These are phyloP conservation scores for Acrobasis suavella DNA, from an alignment of 2,888 invertebrate genomes.

Conservation along the genomic window DNA sequence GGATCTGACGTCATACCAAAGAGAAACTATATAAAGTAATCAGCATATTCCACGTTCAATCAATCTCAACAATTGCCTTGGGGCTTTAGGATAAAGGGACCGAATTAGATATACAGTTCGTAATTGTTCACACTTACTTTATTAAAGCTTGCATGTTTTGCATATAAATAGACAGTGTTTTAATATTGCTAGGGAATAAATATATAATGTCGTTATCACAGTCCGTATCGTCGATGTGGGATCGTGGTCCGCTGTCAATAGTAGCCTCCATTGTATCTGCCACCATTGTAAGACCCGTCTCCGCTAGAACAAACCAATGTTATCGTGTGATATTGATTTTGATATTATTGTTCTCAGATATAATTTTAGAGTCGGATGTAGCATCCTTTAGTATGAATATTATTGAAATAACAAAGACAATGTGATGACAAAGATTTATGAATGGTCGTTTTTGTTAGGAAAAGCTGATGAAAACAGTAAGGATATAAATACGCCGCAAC, in stretches of 20 bases:
- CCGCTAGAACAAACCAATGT: constrained; percentile 42
- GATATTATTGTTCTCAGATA: constrained; percentile 21
- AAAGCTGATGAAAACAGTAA: too few relatives aligned
- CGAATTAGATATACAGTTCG: background rate
- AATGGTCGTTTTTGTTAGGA: too few relatives aligned
- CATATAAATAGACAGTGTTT: constrained; percentile 11
- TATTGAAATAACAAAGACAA: background rate
- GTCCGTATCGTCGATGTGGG: constrained; percentile 20
- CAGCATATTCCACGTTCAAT: background rate
- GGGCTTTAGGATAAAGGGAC: constrained; percentile 5
- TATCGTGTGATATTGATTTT: constrained; percentile 18
- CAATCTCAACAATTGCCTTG: background rate
- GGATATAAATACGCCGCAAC: too few relatives aligned
- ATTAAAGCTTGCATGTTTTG: constrained; percentile 20
- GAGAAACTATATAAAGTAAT: background rate
- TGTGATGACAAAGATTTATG: background rate
- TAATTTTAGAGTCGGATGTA: constrained; percentile 21
- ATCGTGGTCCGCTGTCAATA: constrained; percentile 37
- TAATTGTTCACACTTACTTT: constrained; percentile 20
- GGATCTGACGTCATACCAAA: background rate
- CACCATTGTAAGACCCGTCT: constrained; percentile 51
- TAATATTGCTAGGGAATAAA: constrained; percentile 19
- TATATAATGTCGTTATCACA: constrained; percentile 21
- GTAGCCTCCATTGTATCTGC: constrained; percentile 49
- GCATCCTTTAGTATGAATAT: background rate